Conservation (phyloP, 2,113 vertebrate species). For the Siphamia tubifer region DNA sequence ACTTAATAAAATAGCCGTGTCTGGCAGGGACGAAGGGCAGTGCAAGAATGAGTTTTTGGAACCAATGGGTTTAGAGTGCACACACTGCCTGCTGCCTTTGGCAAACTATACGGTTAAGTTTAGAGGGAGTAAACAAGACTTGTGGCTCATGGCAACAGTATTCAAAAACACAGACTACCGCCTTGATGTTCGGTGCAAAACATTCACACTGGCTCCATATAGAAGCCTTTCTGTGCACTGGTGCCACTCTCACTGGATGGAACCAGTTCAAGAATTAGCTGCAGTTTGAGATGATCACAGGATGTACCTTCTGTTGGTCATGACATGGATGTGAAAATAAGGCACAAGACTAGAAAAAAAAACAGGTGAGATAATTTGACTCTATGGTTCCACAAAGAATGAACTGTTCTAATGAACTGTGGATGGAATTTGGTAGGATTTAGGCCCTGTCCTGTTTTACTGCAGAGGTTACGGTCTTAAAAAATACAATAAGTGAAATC, state of each 20-base stretch:
- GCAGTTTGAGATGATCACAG: conserved; percentile 28
- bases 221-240: conserved; percentile 4
- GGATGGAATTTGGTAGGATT: too few relatives aligned
- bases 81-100: conserved; percentile 7
- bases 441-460: too few relatives aligned
- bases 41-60: conserved; percentile 44
- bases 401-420: not conserved
- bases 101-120: conserved; percentile 50
- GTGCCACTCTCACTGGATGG: conserved; percentile 2
- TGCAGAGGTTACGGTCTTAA: too few relatives aligned
- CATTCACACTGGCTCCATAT: not conserved
- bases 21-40: conserved; percentile 37
- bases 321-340: conserved; percentile 1
- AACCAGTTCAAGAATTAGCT: conserved; percentile 28
- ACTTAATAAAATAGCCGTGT: conserved; percentile 50
- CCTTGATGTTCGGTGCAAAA: conserved; percentile 24
- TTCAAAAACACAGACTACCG: conserved; percentile 22
- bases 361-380: too few relatives aligned
- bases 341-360: conserved; percentile 35
- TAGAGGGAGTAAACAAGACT: conserved; percentile 49
- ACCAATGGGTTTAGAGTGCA: conserved; percentile 26
- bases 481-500: too few relatives aligned
- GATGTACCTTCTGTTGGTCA: not conserved
- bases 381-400: too few relatives aligned
- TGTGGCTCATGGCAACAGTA: conserved; percentile 22